Conservation (phyloP, 2,888 invertebrate species). For the Beris chalybata region DNA sequence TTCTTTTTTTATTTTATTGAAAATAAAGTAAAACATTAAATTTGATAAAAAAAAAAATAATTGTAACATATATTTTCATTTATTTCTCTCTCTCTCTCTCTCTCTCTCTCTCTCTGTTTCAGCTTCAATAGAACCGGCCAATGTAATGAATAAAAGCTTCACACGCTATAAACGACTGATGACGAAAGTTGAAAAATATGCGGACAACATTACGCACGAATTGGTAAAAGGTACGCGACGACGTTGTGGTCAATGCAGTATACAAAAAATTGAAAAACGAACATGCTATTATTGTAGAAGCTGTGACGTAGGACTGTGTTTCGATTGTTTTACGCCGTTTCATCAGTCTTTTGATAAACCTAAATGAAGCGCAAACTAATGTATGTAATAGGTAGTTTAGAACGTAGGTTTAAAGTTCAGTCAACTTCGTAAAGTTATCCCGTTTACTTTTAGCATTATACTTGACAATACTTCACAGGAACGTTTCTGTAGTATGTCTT, state of each 20-base stretch:
- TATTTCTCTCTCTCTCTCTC: background rate
- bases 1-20: too few relatives aligned
- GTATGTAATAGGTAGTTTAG: too few relatives aligned
- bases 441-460: too few relatives aligned
- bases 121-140: background rate
- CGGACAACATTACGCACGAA: background rate
- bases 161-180: conserved; percentile 5
- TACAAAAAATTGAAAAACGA: conserved; percentile 24
- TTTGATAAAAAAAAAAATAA: too few relatives aligned
- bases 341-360: conserved; percentile 12
- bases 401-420: too few relatives aligned
- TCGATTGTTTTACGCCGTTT: conserved; percentile 20
- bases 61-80: too few relatives aligned
- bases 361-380: too few relatives aligned
- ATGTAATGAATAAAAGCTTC: conserved; percentile 10
- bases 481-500: too few relatives aligned
- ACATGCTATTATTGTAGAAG: conserved; percentile 18
- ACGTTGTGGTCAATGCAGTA: conserved; percentile 26
- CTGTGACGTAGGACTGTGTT: conserved; percentile 23
- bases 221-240: conserved; percentile 17
- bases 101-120: background rate
- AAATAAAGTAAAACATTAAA: too few relatives aligned
- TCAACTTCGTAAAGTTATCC: too few relatives aligned
- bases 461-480: too few relatives aligned
- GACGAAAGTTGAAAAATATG: background rate